A percentile compares a stretch with the other conserved stretches of the same genome.
Evolutionary conservation across 1,140 invertebrate species (phyloP).

Genomic region (Copidosoma floridanum): DNA sequence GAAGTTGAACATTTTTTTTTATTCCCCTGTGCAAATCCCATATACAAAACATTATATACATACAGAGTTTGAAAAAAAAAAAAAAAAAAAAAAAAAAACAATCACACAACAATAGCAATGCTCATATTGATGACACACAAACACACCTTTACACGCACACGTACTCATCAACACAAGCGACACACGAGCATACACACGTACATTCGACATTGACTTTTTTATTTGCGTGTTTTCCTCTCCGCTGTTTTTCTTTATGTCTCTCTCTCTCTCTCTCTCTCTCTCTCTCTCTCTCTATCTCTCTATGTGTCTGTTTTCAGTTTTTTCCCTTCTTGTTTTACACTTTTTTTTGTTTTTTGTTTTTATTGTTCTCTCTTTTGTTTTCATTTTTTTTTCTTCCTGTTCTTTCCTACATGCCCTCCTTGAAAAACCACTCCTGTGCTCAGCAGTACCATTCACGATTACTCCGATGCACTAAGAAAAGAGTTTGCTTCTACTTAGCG

Average conservation of each 20-base stretch:
- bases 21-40: too few species aligned
- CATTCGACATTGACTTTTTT: neutral
- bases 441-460: neutral
- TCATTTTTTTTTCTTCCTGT: neutral
- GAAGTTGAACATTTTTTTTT: too few species aligned
- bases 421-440: neutral
- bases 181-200: neutral
- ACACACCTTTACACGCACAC: neutral
- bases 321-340: neutral
- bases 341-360: conserved; percentile 5
- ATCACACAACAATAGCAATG: neutral
- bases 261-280: conserved; percentile 3
- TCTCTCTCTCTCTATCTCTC: conserved; percentile 14
- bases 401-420: neutral
- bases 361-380: neutral
- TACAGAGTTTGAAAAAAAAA: neutral
- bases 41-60: neutral
- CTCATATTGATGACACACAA: neutral
- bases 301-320: neutral
- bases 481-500: neutral
- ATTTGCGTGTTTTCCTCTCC: neutral
- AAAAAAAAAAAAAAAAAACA: neutral
- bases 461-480: conserved; percentile 4
- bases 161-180: too few species aligned
- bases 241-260: neutral